Percentiles rank a stretch among this genome's conserved stretches.
phyloP scores from a whole-genome alignment of 2,888 invertebrate genomes.

The Drosophila neotestacea region DNA sequence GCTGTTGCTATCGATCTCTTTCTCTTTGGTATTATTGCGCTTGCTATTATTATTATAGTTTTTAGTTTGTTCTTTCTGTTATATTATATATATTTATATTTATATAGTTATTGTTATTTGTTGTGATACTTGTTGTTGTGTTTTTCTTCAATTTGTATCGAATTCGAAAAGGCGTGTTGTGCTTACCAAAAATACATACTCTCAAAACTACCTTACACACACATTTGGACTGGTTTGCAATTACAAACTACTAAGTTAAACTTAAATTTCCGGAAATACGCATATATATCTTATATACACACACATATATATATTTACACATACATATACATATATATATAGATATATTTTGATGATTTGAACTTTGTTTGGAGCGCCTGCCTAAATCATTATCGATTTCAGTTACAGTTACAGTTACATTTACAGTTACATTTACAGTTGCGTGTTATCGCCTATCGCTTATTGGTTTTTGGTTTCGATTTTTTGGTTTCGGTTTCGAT shows the following conservation, averaged over 20 bases:
- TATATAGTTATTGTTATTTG: not conserved
- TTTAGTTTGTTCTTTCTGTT: no score
- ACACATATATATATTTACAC: not conserved
- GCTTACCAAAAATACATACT: conserved; percentile 58
- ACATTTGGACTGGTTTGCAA: conserved; percentile 54
- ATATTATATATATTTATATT: not conserved
- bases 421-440: conserved; percentile 11
- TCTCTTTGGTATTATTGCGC: not conserved
- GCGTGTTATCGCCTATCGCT: conserved; percentile 34
- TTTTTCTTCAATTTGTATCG: conserved; percentile 12
- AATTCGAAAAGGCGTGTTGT: conserved; percentile 46
- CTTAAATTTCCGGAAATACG: conserved; percentile 32
- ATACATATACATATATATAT: not conserved
- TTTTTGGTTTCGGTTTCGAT: conserved; percentile 22
- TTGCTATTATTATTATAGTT: not conserved
- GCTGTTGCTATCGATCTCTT: not conserved
- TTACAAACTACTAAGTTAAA: conserved; percentile 50
- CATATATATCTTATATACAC: not conserved
- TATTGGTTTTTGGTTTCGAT: conserved; percentile 34
- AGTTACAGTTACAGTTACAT: conserved; percentile 32
- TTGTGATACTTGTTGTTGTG: conserved; percentile 1
- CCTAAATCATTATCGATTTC: conserved; percentile 46
- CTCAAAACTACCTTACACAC: conserved; percentile 47
- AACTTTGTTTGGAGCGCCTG: conserved; percentile 57
- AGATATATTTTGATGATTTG: conserved; percentile 32